These are phyloP conservation scores for Porites evermanni DNA, from an alignment of 92 coral and sea anemone species.

Conservation along the genomic window DNA sequence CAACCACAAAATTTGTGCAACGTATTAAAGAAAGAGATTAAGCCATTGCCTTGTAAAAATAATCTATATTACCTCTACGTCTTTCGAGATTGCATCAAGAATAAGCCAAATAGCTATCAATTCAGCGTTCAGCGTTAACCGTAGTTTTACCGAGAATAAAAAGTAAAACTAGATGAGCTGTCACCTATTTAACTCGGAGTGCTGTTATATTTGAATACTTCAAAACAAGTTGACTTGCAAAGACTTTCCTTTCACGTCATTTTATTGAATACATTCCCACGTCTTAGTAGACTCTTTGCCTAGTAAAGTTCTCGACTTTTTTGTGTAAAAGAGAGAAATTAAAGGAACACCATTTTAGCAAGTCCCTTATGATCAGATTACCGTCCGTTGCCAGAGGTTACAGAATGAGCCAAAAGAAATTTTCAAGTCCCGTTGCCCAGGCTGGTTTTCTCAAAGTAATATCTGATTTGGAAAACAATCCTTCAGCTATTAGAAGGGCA, in stretches of 20 bases:
- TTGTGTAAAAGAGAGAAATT: background rate
- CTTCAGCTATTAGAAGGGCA: too few relatives aligned
- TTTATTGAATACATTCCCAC: constrained; percentile 16
- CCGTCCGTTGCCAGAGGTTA: constrained; percentile 43
- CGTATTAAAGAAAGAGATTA: too few relatives aligned
- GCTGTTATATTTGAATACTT: constrained; percentile 3
- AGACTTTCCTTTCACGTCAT: constrained; percentile 13
- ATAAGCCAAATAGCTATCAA: background rate
- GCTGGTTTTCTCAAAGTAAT: background rate
- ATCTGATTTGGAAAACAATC: background rate
- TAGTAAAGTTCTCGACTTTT: constrained; percentile 8
- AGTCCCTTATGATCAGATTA: constrained; percentile 16
- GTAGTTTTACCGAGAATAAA: background rate
- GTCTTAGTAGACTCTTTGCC: background rate
- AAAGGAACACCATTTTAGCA: constrained; percentile 21
- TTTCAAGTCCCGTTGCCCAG: background rate
- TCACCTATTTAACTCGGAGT: background rate
- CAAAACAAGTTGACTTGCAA: background rate
- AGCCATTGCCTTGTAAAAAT: too few relatives aligned
- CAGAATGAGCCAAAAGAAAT: constrained; percentile 9
- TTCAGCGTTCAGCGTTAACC: background rate
- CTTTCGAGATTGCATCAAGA: background rate
- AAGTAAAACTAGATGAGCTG: background rate
- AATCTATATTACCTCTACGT: background rate
- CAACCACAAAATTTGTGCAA: too few relatives aligned